Evolutionary conservation across 1,140 invertebrate genomes (phyloP), one percentile per base, ranked within the genome.

Genomic region (Macrocentrus cingulum): DNA sequence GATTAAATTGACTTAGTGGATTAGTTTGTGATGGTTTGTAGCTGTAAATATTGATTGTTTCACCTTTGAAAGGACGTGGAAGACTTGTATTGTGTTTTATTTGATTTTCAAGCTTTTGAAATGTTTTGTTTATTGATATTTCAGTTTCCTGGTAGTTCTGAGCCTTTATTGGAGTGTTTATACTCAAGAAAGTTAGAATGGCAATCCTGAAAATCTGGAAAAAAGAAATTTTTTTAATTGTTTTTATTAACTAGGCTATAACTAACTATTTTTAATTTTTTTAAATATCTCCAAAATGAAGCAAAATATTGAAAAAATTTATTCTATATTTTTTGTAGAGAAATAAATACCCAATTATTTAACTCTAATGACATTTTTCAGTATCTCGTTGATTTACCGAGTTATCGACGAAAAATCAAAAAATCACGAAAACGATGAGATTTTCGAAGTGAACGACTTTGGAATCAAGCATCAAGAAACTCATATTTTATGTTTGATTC

Each of bases 51-150:
- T 82, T 75, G 2, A 87, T 68, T 41, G 87, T 87, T 59, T 87
- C 83, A 6, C 77, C 72, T 58, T 83, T 70, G 1, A 77, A 80
- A 9, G 87, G 70, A 22, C 81, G 76, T 1, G 86, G 85, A 15
- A 88, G 63, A 11, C 71, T 74, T 1, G 81, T 70, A 62, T 87
- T 81, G 19, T 76, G 70, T 58, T 77, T 67, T 3, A 87, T 68
- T 53, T 86, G 80, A 25, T 66, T 80, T 58, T 86, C 82, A 1
- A 88, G 85, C 69, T 85, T 81, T 39, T 82, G 70, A 6, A 87
- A 82, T 11, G 85, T 87, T 60, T 76, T 71, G 59, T 83, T 82
- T n/a, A 83, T 78, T 2, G 76, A 78, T 2, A 52, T 56, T 53
- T 79, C 74, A n/a, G 79, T 72, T 25, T 79, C 72, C 2, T 50